Evolutionary conservation across 2,113 vertebrate genomes (phyloP).

Genomic region (Ceyx melanurus): DNA sequence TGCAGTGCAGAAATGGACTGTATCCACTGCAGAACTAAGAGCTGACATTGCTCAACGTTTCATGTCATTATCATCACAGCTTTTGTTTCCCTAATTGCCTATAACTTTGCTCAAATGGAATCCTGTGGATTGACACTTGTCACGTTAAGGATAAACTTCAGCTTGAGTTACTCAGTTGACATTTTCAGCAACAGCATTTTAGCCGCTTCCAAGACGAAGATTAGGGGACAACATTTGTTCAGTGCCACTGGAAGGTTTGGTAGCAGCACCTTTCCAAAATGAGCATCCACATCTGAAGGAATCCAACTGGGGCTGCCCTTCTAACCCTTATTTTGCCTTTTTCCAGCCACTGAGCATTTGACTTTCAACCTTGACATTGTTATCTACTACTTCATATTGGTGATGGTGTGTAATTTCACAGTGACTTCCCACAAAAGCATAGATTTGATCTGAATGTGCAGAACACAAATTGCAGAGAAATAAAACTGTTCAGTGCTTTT

Average conservation of each 20-base stretch:
- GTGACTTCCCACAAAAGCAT: not conserved
- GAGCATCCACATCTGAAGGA: not conserved
- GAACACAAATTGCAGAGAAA: not conserved
- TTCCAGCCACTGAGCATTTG: not conserved
- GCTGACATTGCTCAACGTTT: not conserved
- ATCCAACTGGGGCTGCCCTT: not conserved
- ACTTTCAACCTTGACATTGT: not conserved
- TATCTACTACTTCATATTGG: not conserved
- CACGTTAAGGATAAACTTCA: not conserved
- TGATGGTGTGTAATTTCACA: not conserved
- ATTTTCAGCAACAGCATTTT: not conserved
- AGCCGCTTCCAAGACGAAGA: not conserved
- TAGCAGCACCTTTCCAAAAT: not conserved
- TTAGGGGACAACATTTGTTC: not conserved
- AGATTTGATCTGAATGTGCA: not conserved
- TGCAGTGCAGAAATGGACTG: not conserved
- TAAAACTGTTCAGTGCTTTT: not conserved
- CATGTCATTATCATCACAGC: not conserved
- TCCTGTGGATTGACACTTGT: not conserved
- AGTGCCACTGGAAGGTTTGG: not conserved
- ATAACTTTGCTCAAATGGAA: not conserved
- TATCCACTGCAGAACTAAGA: not conserved
- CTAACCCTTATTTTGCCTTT: not conserved
- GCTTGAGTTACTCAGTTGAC: not conserved
- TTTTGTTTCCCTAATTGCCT: constrained; percentile 3